phyloP scores from a whole-genome alignment of 2,797 vertebrate species.

The Artibeus jamaicensis region DNA sequence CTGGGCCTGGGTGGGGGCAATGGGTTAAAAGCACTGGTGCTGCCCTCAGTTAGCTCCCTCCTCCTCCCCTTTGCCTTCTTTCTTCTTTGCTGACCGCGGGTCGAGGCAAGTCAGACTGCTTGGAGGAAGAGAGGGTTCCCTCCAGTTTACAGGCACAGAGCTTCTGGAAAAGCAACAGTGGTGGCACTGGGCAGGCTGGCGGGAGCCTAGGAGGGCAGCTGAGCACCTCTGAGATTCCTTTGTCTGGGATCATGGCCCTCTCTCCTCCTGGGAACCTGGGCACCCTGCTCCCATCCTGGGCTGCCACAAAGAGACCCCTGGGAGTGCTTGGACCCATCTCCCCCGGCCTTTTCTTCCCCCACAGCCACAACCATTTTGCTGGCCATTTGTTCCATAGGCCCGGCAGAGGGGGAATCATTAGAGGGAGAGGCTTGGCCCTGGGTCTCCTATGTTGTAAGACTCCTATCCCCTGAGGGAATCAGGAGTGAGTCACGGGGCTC shows the following conservation, averaged over 20 bases:
- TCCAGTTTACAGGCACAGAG: not conserved
- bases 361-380: not conserved
- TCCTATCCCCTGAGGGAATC: not conserved
- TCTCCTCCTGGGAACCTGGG: not conserved
- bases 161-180: not conserved
- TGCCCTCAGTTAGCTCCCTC: not conserved
- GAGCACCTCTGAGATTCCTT: not conserved
- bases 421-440: not conserved
- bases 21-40: not conserved
- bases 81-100: not conserved
- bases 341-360: not conserved
- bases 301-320: not conserved
- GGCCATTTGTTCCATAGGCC: not conserved
- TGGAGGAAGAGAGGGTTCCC: not conserved
- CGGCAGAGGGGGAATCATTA: not conserved
- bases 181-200: constrained; percentile 30
- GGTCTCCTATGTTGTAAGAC: not conserved
- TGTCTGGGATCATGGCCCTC: not conserved
- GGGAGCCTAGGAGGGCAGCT: not conserved
- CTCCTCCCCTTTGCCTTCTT: not conserved
- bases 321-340: no score
- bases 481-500: constrained; percentile 53
- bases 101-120: not conserved
- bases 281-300: not conserved
- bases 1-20: not conserved